Conservation (phyloP, 2,888 invertebrate genomes). For the Scaptomyza caliginosa region DNA sequence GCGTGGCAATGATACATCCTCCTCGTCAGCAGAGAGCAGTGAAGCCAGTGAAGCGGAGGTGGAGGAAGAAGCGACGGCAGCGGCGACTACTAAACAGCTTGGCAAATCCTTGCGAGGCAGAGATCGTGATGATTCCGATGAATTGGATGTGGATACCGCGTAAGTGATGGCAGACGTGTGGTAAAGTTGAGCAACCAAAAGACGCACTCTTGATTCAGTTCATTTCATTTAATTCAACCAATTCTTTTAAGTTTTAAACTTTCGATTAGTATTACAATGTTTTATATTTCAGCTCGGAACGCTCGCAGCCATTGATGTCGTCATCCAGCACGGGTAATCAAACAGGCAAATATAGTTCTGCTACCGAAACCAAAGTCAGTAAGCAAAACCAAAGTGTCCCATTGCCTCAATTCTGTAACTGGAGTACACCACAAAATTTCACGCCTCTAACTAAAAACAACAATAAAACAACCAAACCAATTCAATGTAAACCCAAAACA, state of each 20-base stretch:
- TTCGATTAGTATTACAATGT: not conserved
- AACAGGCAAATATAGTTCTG: constrained; percentile 84
- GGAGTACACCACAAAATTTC: constrained; percentile 75
- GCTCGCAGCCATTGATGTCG: constrained; percentile 84
- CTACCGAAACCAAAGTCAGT: constrained; percentile 98
- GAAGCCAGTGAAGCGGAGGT: constrained; percentile 70
- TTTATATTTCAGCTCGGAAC: constrained; percentile 76
- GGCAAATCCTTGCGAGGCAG: constrained; percentile 47
- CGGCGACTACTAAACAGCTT: constrained; percentile 47
- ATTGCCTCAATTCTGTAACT: constrained; percentile 69
- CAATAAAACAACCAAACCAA: constrained; percentile 28
- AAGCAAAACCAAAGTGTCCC: constrained; percentile 88
- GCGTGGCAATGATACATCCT: constrained; percentile 85
- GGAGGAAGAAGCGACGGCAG: constrained; percentile 56
- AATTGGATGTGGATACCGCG: constrained; percentile 82
- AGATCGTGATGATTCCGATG: constrained; percentile 80
- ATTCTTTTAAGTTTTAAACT: not conserved
- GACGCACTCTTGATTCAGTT: not conserved
- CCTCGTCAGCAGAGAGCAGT: constrained; percentile 72
- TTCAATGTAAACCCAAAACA: constrained; percentile 46
- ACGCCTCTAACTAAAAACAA: constrained; percentile 52
- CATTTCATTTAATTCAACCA: not conserved
- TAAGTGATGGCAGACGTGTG: constrained; percentile 71
- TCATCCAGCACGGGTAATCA: constrained; percentile 82
- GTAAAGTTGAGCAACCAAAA: constrained; percentile 75